phyloP scores from a whole-genome alignment of 2,888 invertebrate species.

The Gymnosoma rotundatum region DNA sequence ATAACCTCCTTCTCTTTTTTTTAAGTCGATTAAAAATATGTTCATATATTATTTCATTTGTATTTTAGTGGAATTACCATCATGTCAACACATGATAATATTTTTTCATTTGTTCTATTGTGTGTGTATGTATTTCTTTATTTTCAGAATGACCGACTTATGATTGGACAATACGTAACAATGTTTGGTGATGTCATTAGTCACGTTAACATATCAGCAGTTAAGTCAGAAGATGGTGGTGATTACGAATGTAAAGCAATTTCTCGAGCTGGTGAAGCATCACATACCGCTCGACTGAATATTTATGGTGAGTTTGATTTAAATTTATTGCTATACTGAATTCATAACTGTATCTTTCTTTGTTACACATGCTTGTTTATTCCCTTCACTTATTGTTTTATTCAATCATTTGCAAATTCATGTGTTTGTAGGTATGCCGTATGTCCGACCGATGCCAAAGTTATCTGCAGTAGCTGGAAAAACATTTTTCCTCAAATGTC shows the following conservation, averaged over 20 bases:
- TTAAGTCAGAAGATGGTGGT: constrained; percentile 94
- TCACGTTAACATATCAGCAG: constrained; percentile 93
- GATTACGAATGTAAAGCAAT: constrained; percentile 93
- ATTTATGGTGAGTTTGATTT: constrained; percentile 86
- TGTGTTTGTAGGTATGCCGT: constrained; percentile 86
- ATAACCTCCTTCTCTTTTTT: too few species aligned
- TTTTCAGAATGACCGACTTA: constrained; percentile 85
- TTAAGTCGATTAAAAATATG: too few species aligned
- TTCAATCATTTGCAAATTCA: constrained; percentile 5
- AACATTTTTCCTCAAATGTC: constrained; percentile 91
- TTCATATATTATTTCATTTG: too few species aligned
- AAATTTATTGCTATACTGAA: constrained; percentile 59
- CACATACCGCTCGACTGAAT: constrained; percentile 93
- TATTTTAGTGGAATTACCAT: too few species aligned
- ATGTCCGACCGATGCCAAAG: constrained; percentile 92
- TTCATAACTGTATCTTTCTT: not conserved
- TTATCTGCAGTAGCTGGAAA: constrained; percentile 92
- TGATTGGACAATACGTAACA: constrained; percentile 95
- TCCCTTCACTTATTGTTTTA: not conserved
- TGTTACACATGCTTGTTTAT: not conserved
- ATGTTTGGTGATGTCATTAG: constrained; percentile 95
- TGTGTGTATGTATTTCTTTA: constrained; percentile 8
- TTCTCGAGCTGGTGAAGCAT: constrained; percentile 89
- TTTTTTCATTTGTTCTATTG: not conserved
- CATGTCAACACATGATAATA: not conserved